Percentiles rank a stretch among this genome's conserved stretches.
Evolutionary conservation across 2,797 vertebrate genomes (phyloP).

Genomic region (Micropoecilia bifurca): DNA sequence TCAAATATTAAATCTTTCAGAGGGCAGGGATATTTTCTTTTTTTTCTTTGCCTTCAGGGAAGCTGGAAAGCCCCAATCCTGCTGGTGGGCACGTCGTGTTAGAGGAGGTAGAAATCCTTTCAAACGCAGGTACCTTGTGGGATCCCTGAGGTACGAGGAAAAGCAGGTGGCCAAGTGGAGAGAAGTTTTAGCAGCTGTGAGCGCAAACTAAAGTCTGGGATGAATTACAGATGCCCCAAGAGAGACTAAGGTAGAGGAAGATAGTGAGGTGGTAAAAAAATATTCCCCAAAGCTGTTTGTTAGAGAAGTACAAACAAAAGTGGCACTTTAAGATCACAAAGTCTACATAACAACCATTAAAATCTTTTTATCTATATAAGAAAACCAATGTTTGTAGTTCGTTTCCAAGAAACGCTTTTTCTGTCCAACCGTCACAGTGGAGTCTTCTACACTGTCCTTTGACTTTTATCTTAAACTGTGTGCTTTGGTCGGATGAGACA

Average conservation of each 20-base stretch:
- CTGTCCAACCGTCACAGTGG: neutral
- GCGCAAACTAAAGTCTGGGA: neutral
- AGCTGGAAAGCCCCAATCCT: neutral
- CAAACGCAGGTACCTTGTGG: neutral
- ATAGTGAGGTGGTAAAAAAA: neutral
- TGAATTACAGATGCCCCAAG: neutral
- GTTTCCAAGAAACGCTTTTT: neutral
- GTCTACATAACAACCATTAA: neutral
- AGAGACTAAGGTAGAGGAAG: neutral
- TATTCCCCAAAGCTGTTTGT: neutral
- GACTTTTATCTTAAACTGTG: neutral
- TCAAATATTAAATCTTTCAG: neutral
- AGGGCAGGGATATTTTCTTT: neutral
- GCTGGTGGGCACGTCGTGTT: neutral
- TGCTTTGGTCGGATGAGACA: neutral
- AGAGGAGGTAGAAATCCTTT: neutral
- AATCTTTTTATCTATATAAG: neutral
- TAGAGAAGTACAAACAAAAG: neutral
- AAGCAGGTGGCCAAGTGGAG: neutral
- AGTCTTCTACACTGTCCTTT: neutral
- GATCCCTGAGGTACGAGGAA: neutral
- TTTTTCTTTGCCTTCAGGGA: neutral
- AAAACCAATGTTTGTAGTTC: neutral
- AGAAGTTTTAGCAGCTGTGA: neutral
- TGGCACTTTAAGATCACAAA: neutral